Conservation (phyloP, 1,140 invertebrate genomes). For the Cardiocondyla obscurior region DNA sequence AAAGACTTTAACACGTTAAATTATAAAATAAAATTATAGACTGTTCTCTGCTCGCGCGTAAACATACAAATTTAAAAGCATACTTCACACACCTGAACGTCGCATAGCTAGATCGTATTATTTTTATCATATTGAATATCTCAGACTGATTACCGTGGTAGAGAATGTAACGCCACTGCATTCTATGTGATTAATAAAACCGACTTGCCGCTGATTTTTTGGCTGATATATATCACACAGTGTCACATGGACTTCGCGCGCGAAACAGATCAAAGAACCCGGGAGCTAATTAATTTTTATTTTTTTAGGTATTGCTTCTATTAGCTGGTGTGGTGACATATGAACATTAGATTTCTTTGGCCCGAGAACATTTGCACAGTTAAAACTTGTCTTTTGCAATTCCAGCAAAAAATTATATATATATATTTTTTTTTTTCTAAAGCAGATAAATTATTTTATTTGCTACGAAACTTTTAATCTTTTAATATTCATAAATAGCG, state of each 20-base stretch:
- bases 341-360: conserved; percentile 47
- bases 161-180: conserved; percentile 14
- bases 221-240: conserved; percentile 6
- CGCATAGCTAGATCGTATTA: conserved; percentile 45
- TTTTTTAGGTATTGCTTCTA: conserved; percentile 73
- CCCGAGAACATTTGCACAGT: conserved; percentile 6
- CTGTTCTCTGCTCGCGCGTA: conserved; percentile 32
- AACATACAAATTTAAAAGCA: conserved; percentile 57
- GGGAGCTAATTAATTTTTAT: conserved; percentile 60
- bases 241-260: conserved; percentile 22
- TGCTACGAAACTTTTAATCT: not conserved
- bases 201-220: not conserved
- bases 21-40: conserved; percentile 23
- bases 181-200: not conserved
- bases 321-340: conserved; percentile 66
- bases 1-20: not conserved
- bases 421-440: too few species aligned
- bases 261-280: conserved; percentile 42
- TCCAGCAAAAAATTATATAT: not conserved
- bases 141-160: conserved; percentile 14
- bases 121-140: conserved; percentile 28
- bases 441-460: not conserved
- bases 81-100: conserved; percentile 54
- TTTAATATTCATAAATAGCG: not conserved
- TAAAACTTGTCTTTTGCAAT: not conserved